Base-by-base conservation (phyloP, 1,140 invertebrate genomes). In the Steinernema khuongi region DNA sequence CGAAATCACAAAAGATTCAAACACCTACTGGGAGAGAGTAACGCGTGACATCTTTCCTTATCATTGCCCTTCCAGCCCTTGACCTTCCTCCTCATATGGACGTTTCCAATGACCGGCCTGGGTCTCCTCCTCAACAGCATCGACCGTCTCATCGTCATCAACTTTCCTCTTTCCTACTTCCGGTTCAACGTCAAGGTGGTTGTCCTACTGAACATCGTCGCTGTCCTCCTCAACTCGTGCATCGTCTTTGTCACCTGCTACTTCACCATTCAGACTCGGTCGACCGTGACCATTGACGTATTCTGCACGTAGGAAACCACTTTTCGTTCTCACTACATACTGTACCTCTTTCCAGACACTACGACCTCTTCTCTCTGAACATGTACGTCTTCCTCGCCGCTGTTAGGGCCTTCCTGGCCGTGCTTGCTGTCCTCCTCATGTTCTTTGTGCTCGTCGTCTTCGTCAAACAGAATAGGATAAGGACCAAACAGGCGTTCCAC, bases 51-150 rank as follows among this genome's bases (percentile, higher is more conserved):
- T 41, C 7, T 41, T 7, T 41, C n/a, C 36, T 11, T 11, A 7
- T 41, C 36, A n/a, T 41, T 41, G 7, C 36, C n/a, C n/a, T 41
- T 41, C 26, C 22, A 60, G 50, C 50, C 50, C 26, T 22, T 60
- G 11, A 60, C 50, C 7, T 7, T 60, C 50, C 4, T 60, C 50
- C 50, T 60, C 2, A 7, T 60, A 4, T 60, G 50, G 50, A 60
- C 50, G 4, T 60, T 60, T 60, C 50, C 50, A 4, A 60, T 60
- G 50, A 60, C 50, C 11, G 50, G 50, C 11, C 22, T 60, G 7
- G 50, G 50, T 60, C 50, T 60, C 22, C 50, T 60, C 22, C 50
- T 60, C 11, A 60, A 60, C 22, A 60, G 50, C 50, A 60, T 60
- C 22, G 50, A 60, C 50, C 50, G 50, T 22, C 50, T 60, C 7